Evolutionary conservation across 1,140 invertebrate species (phyloP).

Genomic region (Zophobas atratus): DNA sequence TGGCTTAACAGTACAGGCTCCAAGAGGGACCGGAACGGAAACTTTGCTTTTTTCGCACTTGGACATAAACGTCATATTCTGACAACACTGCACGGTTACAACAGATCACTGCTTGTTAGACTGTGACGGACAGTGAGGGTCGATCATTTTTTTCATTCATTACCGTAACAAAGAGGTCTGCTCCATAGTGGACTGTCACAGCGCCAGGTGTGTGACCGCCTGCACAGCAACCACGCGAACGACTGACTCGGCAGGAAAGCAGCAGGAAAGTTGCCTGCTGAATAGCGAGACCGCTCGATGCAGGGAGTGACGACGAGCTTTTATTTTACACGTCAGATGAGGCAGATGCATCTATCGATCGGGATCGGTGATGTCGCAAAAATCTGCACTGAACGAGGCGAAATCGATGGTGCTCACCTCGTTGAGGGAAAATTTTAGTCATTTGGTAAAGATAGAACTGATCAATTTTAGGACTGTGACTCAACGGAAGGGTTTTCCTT

Average conservation of each 20-base stretch:
- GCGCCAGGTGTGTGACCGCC: slow-evolving; percentile 20
- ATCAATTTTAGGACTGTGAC: no score
- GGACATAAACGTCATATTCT: slow-evolving; percentile 56
- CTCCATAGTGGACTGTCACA: slow-evolving; percentile 11
- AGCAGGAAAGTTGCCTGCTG: not conserved
- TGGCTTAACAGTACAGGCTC: slow-evolving; percentile 57
- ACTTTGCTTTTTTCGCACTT: slow-evolving; percentile 55
- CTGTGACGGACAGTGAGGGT: slow-evolving; percentile 11
- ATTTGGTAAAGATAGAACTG: no score
- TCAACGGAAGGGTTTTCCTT: no score
- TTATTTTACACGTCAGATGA: slow-evolving; percentile 3
- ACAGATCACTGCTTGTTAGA: slow-evolving; percentile 25
- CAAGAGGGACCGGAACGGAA: slow-evolving; percentile 55
- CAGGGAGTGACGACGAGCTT: slow-evolving; percentile 23
- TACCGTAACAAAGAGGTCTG: slow-evolving; percentile 39
- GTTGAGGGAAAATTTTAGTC: no score
- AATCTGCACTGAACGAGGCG: no score
- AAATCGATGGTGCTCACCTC: no score
- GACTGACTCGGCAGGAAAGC: slow-evolving; percentile 27
- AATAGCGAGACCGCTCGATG: not conserved
- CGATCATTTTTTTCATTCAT: slow-evolving; percentile 20
- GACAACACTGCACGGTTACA: slow-evolving; percentile 22
- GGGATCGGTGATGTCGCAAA: no score
- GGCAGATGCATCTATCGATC: no score
- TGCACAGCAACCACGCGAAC: slow-evolving; percentile 32